Evolutionary conservation across 2,888 invertebrate genomes (phyloP), one percentile per base, ranked within the genome.

Genomic region (Ennomos quercinarius): DNA sequence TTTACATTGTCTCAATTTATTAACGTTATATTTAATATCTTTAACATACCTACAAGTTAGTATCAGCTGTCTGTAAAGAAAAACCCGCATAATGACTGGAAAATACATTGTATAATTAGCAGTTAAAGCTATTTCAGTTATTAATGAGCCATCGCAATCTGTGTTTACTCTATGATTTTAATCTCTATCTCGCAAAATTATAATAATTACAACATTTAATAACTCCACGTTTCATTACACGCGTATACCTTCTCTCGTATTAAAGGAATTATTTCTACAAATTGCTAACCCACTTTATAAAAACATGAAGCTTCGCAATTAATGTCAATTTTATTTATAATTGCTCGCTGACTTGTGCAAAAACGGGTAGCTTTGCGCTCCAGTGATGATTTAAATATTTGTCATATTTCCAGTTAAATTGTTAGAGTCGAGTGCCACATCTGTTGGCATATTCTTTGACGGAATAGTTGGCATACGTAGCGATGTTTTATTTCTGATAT

Each of bases 261-360:
- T 76, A 75, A 78, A 76, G 73, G 79, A 81, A 80, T 80, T 80
- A 83, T 84, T 86, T 86, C 89, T 89, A 89, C 89, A 87, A 87
- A 85, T 85, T 82, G 61, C 83, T 88, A 89, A 85, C 85, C 84
- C 79, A 88, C 85, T 84, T 87, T 78, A 79, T 78, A 83, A 80
- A 76, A 81, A 81, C 82, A 74, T 68, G 72, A 70, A 61, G 60
- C 59, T 73, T 53, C 67, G 76, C 77, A 91, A 91, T 91, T 89
- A 87, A 83, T 89, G 89, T 86, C 89, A 89, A 89, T 90, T 88
- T 88, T 84, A 82, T 86, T 86, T 87, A 86, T 89, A 89, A 90
- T 90, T 87, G 80, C 73, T 50, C 70, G 57, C 63, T 67, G 63
- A 60, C 76, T 53, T 59, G 69, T 73, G 69, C 73, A 66, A 64